Base-by-base conservation (phyloP, 2,797 vertebrate genomes). In the Syndactyla subalaris region DNA sequence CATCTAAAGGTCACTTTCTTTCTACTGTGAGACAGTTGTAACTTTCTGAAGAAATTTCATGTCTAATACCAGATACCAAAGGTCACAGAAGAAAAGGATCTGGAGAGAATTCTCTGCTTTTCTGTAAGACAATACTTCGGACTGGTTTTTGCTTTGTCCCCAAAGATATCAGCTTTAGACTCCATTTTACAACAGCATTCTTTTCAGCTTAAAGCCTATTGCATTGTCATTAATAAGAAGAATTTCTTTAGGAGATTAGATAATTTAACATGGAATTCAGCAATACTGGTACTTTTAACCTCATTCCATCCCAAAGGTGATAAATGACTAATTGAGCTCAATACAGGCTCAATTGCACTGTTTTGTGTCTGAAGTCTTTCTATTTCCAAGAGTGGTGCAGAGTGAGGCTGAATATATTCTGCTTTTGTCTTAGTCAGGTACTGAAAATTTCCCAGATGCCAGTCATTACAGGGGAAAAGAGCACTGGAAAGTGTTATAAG, bases 1-100 rank as follows among this genome's bases (percentile, higher is more conserved):
- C 6, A 13, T 11, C 14, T 70, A 46, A 9, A 0, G 0, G 1
- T 26, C 10, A 3, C 23, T 70, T 52, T 75, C 43, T 70, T 45
- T 55, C 54, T 78, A 5, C 13, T 74, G 18, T 86, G 51, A 83
- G 48, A 85, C 12, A 88, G 36, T 41, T 21, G 12, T 6, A 81
- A 59, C 14, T 72, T 85, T 71, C 22, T 58, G 39, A 81, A 89
- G 51, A 59, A 61, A 59, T 65, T 61, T 54, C 7, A 14, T 63
- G 18, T 54, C 27, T 78, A 89, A 68, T 61, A 62, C 4, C 14
- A 72, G 41, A 65, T 67, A 80, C 32, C 30, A 54, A 54, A 85
- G 18, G 30, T 57, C 62, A 57, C 7, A 54, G 17, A 14, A 81
- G 57, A 74, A 76, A 55, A 78, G 14, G 12, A 34, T 58, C 26